Evolutionary conservation across 64 coral and sea anemone genomes (phyloP).

Genomic region (Trachythela sp.): DNA sequence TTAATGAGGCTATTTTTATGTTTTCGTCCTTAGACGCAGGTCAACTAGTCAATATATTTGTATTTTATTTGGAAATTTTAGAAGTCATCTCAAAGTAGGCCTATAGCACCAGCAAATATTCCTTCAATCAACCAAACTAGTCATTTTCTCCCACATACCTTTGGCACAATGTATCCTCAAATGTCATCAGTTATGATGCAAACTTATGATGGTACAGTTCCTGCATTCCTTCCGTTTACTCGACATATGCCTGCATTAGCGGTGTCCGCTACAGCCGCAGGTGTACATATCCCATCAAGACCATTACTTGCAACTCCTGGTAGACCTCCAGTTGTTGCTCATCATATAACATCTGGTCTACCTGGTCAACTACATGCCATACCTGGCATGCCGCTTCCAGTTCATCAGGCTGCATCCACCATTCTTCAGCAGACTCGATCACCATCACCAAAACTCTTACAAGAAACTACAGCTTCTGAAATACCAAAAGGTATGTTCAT

Average conservation of each 20-base stretch:
- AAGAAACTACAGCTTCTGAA: not conserved
- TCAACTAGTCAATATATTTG: too few species aligned
- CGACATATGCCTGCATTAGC: not conserved
- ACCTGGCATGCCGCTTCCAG: not conserved
- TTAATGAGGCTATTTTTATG: too few species aligned
- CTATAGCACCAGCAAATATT: constrained; percentile 7
- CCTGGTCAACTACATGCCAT: not conserved
- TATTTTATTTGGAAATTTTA: too few species aligned
- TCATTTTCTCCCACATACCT: not conserved
- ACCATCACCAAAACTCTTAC: constrained; percentile 1
- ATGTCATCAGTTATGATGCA: constrained; percentile 15
- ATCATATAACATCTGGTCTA: not conserved
- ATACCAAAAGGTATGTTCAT: not conserved
- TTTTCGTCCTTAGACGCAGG: too few species aligned
- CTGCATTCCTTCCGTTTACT: not conserved
- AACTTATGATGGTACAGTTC: not conserved
- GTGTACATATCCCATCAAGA: not conserved
- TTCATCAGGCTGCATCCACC: not conserved
- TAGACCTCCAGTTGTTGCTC: not conserved
- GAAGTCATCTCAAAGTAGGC: not conserved
- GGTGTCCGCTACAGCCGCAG: not conserved
- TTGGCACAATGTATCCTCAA: constrained; percentile 3
- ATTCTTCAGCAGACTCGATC: not conserved
- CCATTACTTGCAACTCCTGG: not conserved
- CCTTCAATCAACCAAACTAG: not conserved